These are phyloP conservation scores for Vulpes vulpes DNA, from an alignment of 2,113 vertebrate species.

Conservation along the genomic window DNA sequence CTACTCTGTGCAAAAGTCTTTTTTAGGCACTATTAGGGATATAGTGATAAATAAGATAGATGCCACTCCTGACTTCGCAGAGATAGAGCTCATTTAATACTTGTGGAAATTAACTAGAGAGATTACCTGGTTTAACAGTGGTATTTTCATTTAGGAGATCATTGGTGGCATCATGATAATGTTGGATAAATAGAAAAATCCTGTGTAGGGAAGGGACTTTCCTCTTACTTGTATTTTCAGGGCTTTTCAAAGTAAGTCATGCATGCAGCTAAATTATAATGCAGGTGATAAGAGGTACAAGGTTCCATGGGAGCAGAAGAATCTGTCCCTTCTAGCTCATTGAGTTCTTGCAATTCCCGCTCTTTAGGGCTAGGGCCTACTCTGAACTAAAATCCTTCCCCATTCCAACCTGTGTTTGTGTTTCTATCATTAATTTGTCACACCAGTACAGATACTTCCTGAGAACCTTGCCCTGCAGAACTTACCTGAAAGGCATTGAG, in stretches of 20 bases:
- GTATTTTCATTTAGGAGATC: slow-evolving; percentile 17
- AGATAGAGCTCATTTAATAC: neutral
- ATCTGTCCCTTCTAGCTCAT: neutral
- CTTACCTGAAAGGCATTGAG: slow-evolving; percentile 90
- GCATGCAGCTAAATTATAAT: neutral
- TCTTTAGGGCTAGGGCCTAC: neutral
- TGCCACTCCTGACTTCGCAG: neutral
- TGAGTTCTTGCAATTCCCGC: neutral
- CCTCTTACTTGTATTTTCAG: neutral
- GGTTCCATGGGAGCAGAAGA: slow-evolving; percentile 39
- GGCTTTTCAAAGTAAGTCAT: neutral
- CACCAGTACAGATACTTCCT: neutral
- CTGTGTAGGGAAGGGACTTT: neutral
- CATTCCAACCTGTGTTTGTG: slow-evolving; percentile 53
- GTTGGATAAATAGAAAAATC: slow-evolving; percentile 15
- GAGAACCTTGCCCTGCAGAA: accelerated
- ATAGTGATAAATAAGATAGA: neutral
- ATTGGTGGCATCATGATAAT: neutral
- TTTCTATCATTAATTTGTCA: slow-evolving; percentile 45
- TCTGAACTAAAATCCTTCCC: neutral
- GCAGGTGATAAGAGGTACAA: neutral
- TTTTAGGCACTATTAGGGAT: neutral
- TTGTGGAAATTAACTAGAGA: neutral
- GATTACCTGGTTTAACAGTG: neutral
- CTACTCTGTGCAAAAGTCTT: neutral